Evolutionary conservation across 2,888 invertebrate genomes (phyloP), one percentile per base, ranked within the genome.

Genomic region (Dioctria linearis): DNA sequence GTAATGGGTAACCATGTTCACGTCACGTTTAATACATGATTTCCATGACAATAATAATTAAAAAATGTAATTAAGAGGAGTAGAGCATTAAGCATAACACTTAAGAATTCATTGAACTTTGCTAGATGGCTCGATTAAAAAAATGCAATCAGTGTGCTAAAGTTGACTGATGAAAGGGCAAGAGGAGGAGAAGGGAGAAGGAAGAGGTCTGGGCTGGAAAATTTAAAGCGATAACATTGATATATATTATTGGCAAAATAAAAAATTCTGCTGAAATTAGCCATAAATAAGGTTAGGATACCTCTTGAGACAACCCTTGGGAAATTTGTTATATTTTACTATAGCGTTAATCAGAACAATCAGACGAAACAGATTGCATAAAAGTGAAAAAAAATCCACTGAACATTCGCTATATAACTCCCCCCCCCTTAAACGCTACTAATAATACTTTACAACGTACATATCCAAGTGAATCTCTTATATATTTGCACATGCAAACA

Each of bases 61-160:
- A 69, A 73, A 73, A 73, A 57, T 59, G 25, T 73, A 73, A 73
- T 73, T 71, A 71, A 73, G 42, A 13, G 40, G 5, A 25, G 57
- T 57, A 40, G 39, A 39, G 43, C 46, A n/a, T 13, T 39, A n/a
- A 57, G 51, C 42, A 11, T n/a, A 25, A 25, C 57, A 51, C 42
- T 73, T 73, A 9, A 57, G 42, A 59, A 73, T 73, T 73, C 73
- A 57, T 73, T 73, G 73, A 57, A 73, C 73, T 43, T 57, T 2
- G 4, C 6, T 25, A 25, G 25, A 25, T 25, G 25, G 39, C 59
- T 4, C 39, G 5, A 61, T 61, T 61, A 61, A 61, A 37, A 25
- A 25, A 39, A 37, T 37, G 61, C 61, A 61, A 61, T 25, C 6
- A 54, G 11, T 46, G 6, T 9, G 49, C 49, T 5, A 9, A 46